These are phyloP conservation scores for Scyliorhinus canicula DNA, from an alignment of 2,797 vertebrate genomes.

Conservation along the genomic window DNA sequence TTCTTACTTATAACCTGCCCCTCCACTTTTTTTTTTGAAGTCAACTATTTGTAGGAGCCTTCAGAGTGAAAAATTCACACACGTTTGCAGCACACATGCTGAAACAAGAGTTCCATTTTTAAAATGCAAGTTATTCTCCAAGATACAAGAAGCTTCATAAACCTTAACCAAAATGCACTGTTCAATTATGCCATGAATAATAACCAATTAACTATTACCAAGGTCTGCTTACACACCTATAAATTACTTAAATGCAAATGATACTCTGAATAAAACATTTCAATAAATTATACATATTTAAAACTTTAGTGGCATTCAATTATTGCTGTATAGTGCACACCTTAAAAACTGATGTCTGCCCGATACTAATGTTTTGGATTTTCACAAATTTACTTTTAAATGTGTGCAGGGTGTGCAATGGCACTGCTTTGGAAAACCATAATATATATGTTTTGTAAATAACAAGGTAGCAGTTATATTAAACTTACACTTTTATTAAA, in stretches of 20 bases:
- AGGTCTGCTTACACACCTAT: slow-evolving; percentile 28
- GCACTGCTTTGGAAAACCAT: slow-evolving; percentile 33
- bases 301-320: slow-evolving; percentile 26
- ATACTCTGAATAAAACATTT: slow-evolving; percentile 33
- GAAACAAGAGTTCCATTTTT: slow-evolving; percentile 26
- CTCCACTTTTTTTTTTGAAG: not conserved
- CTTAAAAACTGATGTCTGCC: slow-evolving; percentile 33
- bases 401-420: slow-evolving; percentile 7
- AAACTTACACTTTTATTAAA: slow-evolving; percentile 33
- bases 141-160: slow-evolving; percentile 6
- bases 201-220: slow-evolving; percentile 27
- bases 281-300: slow-evolving; percentile 35
- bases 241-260: slow-evolving; percentile 30
- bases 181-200: not conserved
- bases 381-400: slow-evolving; percentile 22
- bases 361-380: slow-evolving; percentile 18
- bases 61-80: slow-evolving; percentile 18
- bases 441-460: slow-evolving; percentile 23
- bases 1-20: slow-evolving; percentile 1
- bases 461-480: slow-evolving; percentile 29
- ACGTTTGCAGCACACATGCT: not conserved
- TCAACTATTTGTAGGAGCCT: not conserved
- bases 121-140: slow-evolving; percentile 31
- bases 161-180: slow-evolving; percentile 4
- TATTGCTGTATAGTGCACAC: slow-evolving; percentile 35